Evolutionary conservation across 1,140 invertebrate genomes (phyloP), one percentile per base, ranked within the genome.

Genomic region (Drosophila equinoxialis): DNA sequence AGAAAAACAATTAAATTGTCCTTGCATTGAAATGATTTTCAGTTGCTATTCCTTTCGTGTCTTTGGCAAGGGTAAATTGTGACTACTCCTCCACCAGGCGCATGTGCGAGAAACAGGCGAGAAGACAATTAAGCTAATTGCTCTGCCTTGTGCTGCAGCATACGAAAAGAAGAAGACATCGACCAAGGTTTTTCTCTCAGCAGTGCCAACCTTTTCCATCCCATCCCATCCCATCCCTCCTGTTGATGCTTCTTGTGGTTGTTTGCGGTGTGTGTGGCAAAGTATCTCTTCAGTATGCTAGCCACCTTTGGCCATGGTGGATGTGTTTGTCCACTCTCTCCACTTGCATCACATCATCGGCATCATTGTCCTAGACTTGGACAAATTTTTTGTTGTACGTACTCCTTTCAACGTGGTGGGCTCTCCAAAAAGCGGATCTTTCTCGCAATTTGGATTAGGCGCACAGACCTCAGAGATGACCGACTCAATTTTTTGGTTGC

Each of bases 371-470:
- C 42, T 13, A 10, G 35, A 14, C 13, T 30, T 14, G 71, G 58
- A 64, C 64, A 41, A 41, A 26, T 51, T 73, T 41, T 30, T 74
- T 75, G 2, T 23, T 23, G 20, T 74, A 72, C 73, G 74, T 75
- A 65, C 68, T 71, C 35, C 57, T 55, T 68, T 71, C 48, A 48
- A 30, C 45, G 41, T 78, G 65, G 65, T 77, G 64, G 64, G 85
- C 83, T 90, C 89, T 79, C 45, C 45, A 51, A 87, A 90, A 90
- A 90, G 87, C 87, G 87, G 87, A 90, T 90, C 87, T 90, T 90
- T 90, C 87, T 90, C 87, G 80, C 87, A 87, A 87, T 81, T 90
- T 77, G 71, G 79, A 90, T 64, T 82, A 90, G 87, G 87, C 83
- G 87, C 83, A 57, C 87, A 90, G 79, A 30, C 39, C 45, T 20